phyloP scores from a whole-genome alignment of 2,888 invertebrate species.

The Epistrophe eligans region DNA sequence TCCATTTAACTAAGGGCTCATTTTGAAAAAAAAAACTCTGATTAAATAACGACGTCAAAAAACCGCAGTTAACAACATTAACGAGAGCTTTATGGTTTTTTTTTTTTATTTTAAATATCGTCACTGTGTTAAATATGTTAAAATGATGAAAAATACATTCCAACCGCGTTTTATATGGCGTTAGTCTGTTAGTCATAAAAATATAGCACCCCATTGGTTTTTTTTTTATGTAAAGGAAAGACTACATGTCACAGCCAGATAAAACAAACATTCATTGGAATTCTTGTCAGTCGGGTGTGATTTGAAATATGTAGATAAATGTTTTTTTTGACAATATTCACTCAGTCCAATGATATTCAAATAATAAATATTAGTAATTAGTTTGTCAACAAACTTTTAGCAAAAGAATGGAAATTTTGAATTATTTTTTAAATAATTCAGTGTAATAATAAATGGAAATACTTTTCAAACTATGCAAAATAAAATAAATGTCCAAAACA shows the following conservation, averaged over 20 bases:
- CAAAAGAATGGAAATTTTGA: background rate
- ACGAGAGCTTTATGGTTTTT: no score
- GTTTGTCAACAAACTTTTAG: conserved; percentile 4
- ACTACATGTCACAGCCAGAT: background rate
- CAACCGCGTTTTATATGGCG: background rate
- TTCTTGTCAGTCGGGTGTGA: conserved; percentile 9
- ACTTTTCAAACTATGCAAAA: background rate
- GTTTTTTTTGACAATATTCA: background rate
- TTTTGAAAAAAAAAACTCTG: no score
- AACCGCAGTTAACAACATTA: no score
- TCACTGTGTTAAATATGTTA: background rate
- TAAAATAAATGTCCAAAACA: conserved; percentile 15
- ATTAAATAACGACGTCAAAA: no score
- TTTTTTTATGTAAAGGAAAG: background rate
- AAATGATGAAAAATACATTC: background rate
- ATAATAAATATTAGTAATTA: conserved; percentile 6
- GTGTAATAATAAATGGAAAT: conserved; percentile 10
- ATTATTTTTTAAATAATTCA: background rate
- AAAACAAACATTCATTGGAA: background rate
- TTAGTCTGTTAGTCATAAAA: background rate
- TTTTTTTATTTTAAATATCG: no score
- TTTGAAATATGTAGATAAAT: background rate
- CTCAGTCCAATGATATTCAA: background rate
- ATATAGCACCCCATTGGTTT: background rate
- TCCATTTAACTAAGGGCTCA: no score